Base-by-base conservation (phyloP, 92 coral and sea anemone species). In the Zoanthus solanderi region DNA sequence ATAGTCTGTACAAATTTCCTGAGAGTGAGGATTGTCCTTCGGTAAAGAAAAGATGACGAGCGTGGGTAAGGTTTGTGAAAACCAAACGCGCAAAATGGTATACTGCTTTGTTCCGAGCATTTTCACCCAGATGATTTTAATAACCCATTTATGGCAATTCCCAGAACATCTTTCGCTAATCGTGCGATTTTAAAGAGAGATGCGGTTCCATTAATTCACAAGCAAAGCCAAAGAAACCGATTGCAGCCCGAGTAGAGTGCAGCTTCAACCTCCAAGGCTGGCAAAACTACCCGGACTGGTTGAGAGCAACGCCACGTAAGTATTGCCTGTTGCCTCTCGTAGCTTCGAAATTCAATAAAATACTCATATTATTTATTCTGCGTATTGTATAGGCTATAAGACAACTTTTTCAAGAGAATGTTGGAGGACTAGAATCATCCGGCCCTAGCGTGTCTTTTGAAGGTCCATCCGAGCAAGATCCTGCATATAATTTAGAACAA, bases 21-120 rank as follows among this genome's bases (percentile, higher is more conserved):
- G 42, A 37, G 4, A 37, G 42, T 37, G 42, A 37, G 2, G 4
- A 37, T 4, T 37, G 42, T 4, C 42, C 42, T 37, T 37, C 42
- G 4, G 42, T 2, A 37, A 37, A 37, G 4, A 53, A 83, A 9
- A 89, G 79, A 65, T 60, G 84, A 29, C 15, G 83, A 75, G 58
- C 84, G 56, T 84, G 42, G 42, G 42, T 89, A 18, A 74, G 66
- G 8, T 89, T 84, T 89, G 89, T 83, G 46, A 74, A 29, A 28
- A 75, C 83, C 16, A 83, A 89, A 84, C 76, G 84, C 63, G 89
- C 69, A 79, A 78, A 79, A 66, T 87, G 90, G 90, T 18, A 78
- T 2, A 37, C 90, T 71, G 46, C 92, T 89, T 34, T 89, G 88
- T 83, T 89, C 91, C 9, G 18, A 83, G 82, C 91, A 89, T 54